These are phyloP conservation scores for Limnephilus marmoratus DNA, from an alignment of 2,888 invertebrate genomes.

Conservation along the genomic window DNA sequence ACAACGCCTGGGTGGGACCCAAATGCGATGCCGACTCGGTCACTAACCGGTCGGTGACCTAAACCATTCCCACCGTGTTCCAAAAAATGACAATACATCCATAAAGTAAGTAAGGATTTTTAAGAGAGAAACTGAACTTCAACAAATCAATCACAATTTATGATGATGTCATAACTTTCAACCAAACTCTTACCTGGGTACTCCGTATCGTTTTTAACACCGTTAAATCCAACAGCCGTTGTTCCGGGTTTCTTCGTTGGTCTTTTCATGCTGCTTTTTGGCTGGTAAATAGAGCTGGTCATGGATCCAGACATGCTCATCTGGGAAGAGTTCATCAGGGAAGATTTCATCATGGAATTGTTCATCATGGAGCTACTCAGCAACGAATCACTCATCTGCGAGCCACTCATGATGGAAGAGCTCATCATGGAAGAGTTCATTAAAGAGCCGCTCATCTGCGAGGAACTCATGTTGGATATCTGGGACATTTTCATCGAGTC, in stretches of 20 bases:
- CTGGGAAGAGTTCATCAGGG: neutral
- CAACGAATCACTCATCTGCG: slow-evolving; percentile 72
- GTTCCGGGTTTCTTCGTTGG: slow-evolving; percentile 73
- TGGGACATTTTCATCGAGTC: slow-evolving; percentile 59
- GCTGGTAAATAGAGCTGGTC: slow-evolving; percentile 68
- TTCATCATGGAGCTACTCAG: slow-evolving; percentile 68
- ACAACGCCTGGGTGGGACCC: too few relatives aligned
- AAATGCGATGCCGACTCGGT: too few relatives aligned
- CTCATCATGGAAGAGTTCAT: slow-evolving; percentile 40
- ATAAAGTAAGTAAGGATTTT: too few relatives aligned
- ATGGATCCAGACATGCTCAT: slow-evolving; percentile 70
- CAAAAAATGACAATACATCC: neutral
- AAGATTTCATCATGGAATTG: slow-evolving; percentile 68
- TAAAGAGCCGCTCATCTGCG: slow-evolving; percentile 72
- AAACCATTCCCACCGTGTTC: neutral
- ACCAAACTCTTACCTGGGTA: slow-evolving; percentile 70
- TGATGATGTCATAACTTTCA: too few relatives aligned
- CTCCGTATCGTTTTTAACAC: slow-evolving; percentile 61
- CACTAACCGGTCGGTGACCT: too few relatives aligned
- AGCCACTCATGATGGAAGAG: slow-evolving; percentile 48
- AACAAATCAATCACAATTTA: too few relatives aligned
- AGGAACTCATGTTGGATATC: neutral
- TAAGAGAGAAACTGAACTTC: too few relatives aligned
- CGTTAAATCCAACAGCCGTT: slow-evolving; percentile 62
- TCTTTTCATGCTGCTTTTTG: slow-evolving; percentile 75